Conservation (phyloP, 2,113 vertebrate genomes). For the Empidonax traillii region DNA sequence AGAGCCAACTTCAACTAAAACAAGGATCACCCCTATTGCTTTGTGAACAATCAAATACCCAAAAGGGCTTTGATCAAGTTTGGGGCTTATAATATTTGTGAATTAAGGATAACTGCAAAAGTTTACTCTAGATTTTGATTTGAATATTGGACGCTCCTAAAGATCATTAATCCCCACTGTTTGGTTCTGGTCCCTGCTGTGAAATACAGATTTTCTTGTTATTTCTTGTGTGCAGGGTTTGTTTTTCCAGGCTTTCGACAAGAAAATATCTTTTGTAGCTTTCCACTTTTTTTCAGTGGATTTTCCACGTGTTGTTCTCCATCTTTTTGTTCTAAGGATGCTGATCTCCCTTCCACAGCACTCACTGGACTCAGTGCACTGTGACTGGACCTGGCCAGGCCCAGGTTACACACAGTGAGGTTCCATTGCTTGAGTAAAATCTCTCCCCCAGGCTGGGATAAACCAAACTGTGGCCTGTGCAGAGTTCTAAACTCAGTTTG, state of each 20-base stretch:
- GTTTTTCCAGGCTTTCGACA: not conserved
- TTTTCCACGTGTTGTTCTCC: not conserved
- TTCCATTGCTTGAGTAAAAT: fast-evolving
- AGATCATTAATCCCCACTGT: not conserved
- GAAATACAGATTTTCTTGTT: not conserved
- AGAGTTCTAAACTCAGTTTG: not conserved
- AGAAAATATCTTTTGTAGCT: not conserved
- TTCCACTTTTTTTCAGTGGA: not conserved
- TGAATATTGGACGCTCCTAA: not conserved
- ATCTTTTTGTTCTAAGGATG: not conserved
- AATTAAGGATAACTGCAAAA: not conserved
- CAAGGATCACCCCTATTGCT: not conserved
- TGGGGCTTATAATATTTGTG: not conserved
- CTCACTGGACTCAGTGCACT: not conserved
- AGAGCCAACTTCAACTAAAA: not conserved
- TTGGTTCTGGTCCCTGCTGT: not conserved
- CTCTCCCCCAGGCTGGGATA: not conserved
- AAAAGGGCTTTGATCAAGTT: not conserved
- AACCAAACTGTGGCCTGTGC: not conserved
- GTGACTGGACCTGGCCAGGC: not conserved
- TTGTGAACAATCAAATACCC: not conserved
- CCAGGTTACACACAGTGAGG: not conserved
- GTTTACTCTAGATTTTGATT: not conserved
- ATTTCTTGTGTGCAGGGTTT: not conserved
- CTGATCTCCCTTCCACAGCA: not conserved